Evolutionary conservation across 2,888 invertebrate genomes (phyloP).

Genomic region (Agrilus mali): DNA sequence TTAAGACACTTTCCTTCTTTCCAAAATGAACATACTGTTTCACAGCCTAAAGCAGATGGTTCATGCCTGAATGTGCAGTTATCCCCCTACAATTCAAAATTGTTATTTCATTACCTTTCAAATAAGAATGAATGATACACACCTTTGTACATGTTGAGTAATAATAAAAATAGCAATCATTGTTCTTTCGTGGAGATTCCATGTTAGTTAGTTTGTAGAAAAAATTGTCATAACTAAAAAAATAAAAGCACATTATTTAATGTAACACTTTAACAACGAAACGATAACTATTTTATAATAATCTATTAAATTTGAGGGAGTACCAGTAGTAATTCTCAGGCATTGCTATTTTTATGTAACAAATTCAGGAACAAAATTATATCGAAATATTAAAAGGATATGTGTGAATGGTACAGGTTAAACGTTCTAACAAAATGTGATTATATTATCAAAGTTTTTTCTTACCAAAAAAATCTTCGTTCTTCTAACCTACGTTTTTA

Average conservation of each 20-base stretch:
- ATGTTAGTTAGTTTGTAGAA: slow-evolving; percentile 38
- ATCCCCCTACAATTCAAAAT: slow-evolving; percentile 48
- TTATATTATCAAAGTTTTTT: too few relatives aligned
- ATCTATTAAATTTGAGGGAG: neutral
- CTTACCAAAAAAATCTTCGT: too few relatives aligned
- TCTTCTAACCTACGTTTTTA: too few relatives aligned
- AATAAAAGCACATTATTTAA: slow-evolving; percentile 12
- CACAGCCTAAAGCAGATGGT: slow-evolving; percentile 68
- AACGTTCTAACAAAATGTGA: too few relatives aligned
- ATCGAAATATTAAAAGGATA: too few relatives aligned
- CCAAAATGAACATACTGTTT: slow-evolving; percentile 72
- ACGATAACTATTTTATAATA: too few relatives aligned
- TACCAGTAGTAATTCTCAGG: slow-evolving; percentile 16
- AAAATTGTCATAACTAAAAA: slow-evolving; percentile 34
- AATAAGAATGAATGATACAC: slow-evolving; percentile 20
- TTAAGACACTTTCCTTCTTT: slow-evolving; percentile 69
- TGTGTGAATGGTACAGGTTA: too few relatives aligned
- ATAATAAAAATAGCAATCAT: slow-evolving; percentile 83
- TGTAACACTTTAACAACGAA: neutral
- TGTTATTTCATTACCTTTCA: neutral
- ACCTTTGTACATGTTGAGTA: slow-evolving; percentile 80
- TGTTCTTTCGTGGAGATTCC: slow-evolving; percentile 63
- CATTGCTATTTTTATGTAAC: slow-evolving; percentile 8
- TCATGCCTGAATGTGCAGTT: slow-evolving; percentile 76
- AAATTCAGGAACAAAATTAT: neutral